Evolutionary conservation across 2,888 invertebrate species (phyloP), one percentile per base, ranked within the genome.

Genomic region (Tipula vernalis): DNA sequence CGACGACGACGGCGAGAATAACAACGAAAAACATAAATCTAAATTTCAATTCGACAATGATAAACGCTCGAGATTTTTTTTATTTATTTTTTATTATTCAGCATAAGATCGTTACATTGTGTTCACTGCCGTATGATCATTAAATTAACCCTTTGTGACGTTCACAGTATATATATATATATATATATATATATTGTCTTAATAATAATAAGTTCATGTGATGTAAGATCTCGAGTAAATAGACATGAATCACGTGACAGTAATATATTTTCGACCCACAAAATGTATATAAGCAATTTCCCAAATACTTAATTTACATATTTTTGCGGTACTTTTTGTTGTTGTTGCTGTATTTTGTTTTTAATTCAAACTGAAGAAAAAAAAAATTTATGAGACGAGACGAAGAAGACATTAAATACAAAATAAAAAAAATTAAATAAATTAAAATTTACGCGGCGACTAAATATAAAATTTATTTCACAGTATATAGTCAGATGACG

Each of bases 331-430:
- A 71, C 71, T 71, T 71, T 71, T 28, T 57, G 57, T 71, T 71
- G 8, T 71, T 71, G 71, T 28, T 71, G 71, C 10, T 51, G 15
- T 71, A 71, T 71, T 71, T 71, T 71, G 71, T 18, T 71, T 71
- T 71, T 71, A 71, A 71, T 71, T 71, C 28, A 71, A 71, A 71
- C 10, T 28, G 39, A 39, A 84, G n/a, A 28, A 28, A 28, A 28
- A 28, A 28, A 84, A 84, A 84, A 39, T 84, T 84, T 84, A 84
- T 41, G 84, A 84, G 84, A 84, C 84, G 84, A 84, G 84, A 84
- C 84, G 41, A 39, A 84, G 84, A 84, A 84, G 84, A 84, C 41
- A 84, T 84, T 84, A 84, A 85, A 85, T 36, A 83, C 36, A 83
- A 83, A 83, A 83, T 36, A 83, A 83, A 83, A 83, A 83, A 83